phyloP scores from a whole-genome alignment of 2,113 vertebrate genomes.

The Seriola dumerili region DNA sequence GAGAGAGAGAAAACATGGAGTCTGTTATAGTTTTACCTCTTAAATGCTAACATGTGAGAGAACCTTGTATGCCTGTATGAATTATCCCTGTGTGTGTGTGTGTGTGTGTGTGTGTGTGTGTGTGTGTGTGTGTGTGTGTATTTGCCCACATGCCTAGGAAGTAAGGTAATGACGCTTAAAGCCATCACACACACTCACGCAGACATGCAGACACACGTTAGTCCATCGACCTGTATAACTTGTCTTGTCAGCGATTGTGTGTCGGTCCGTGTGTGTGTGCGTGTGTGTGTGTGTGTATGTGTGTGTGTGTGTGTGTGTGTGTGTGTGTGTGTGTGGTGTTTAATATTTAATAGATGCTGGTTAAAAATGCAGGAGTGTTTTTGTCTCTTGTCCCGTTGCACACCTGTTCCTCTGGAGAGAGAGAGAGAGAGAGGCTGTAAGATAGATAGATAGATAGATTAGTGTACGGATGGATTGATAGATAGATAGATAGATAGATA shows the following conservation, averaged over 20 bases:
- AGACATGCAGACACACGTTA: slow-evolving; percentile 79
- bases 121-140: background rate
- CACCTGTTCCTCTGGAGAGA: slow-evolving; percentile 78
- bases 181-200: slow-evolving; percentile 65
- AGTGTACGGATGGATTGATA: background rate
- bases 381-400: slow-evolving; percentile 79
- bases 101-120: slow-evolving; percentile 48
- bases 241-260: slow-evolving; percentile 81
- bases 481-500: background rate
- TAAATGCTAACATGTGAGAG: slow-evolving; percentile 81
- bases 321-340: slow-evolving; percentile 59
- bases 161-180: slow-evolving; percentile 79
- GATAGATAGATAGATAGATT: background rate
- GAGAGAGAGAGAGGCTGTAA: slow-evolving; percentile 2
- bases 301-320: slow-evolving; percentile 53
- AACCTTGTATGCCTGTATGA: slow-evolving; percentile 66
- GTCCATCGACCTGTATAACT: slow-evolving; percentile 83
- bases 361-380: slow-evolving; percentile 85
- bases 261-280: slow-evolving; percentile 46
- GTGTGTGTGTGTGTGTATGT: slow-evolving; percentile 46
- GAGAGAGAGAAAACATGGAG: slow-evolving; percentile 46
- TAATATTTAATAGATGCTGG: slow-evolving; percentile 82
- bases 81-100: slow-evolving; percentile 49
- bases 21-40: slow-evolving; percentile 76
- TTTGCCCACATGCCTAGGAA: slow-evolving; percentile 70